Evolutionary conservation across 1,140 invertebrate genomes (phyloP).

Genomic region (Macrocentrus cingulum): DNA sequence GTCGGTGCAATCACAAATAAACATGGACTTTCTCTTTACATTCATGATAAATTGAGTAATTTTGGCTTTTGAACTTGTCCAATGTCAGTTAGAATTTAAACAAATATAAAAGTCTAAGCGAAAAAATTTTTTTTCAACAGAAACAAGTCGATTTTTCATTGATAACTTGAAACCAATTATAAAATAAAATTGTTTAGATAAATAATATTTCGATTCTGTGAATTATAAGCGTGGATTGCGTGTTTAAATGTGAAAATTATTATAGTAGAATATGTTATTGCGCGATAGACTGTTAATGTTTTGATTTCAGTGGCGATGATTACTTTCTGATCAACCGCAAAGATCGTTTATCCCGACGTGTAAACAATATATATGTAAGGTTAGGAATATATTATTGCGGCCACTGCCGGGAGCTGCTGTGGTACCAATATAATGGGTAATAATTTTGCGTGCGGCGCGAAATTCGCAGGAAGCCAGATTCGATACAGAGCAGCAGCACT

Average conservation of each 20-base stretch:
- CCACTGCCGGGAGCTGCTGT: neutral
- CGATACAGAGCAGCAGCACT: neutral
- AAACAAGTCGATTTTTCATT: too few relatives aligned
- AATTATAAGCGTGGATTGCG: too few relatives aligned
- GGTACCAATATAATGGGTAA: neutral
- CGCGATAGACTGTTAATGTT: too few relatives aligned
- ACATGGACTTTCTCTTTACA: conserved; percentile 50
- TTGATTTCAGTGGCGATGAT: neutral
- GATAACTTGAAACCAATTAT: too few relatives aligned
- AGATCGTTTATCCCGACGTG: neutral
- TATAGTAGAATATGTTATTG: neutral
- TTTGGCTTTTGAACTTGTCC: conserved; percentile 9
- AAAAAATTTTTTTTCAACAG: too few relatives aligned
- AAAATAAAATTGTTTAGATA: too few relatives aligned
- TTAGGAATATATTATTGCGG: neutral
- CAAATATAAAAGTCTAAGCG: too few relatives aligned
- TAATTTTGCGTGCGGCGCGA: neutral
- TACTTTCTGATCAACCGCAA: conserved; percentile 1
- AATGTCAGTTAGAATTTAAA: neutral
- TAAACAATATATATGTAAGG: neutral
- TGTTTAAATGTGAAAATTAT: neutral
- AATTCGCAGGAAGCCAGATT: conserved; percentile 1
- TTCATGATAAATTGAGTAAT: conserved; percentile 32
- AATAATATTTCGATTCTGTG: too few relatives aligned
- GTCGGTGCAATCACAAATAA: conserved; percentile 26